phyloP scores from a whole-genome alignment of 2,113 vertebrate species.

The Pionites leucogaster region DNA sequence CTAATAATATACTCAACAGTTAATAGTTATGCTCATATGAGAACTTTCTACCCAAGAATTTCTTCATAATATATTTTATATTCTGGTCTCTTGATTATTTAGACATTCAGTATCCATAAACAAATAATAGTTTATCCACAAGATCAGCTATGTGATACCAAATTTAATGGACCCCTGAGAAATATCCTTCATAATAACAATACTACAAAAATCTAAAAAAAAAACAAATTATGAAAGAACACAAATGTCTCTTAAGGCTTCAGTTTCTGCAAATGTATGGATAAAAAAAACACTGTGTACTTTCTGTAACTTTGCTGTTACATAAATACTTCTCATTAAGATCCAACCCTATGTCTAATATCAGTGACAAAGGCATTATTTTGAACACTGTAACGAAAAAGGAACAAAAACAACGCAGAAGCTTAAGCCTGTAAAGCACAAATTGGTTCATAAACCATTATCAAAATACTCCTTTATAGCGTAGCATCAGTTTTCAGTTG shows the following conservation, averaged over 20 bases:
- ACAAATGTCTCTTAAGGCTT: neutral
- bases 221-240: conserved; percentile 5
- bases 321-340: neutral
- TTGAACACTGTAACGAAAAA: neutral
- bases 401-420: rapidly evolving
- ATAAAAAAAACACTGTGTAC: neutral
- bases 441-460: neutral
- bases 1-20: neutral
- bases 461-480: neutral
- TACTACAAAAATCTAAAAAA: neutral
- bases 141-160: conserved; percentile 37
- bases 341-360: neutral
- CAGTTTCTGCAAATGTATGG: neutral
- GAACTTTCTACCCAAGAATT: neutral
- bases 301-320: neutral
- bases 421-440: neutral
- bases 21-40: neutral
- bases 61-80: neutral
- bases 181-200: neutral
- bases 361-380: neutral
- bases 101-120: conserved; percentile 56
- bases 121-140: conserved; percentile 50
- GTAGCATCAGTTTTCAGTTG: neutral
- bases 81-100: conserved; percentile 38
- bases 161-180: conserved; percentile 44